A percentile compares a stretch with the other conserved stretches of the same genome.
Conservation (phyloP, 2,888 invertebrate genomes). For the Hydrotaea diabolus region DNA sequence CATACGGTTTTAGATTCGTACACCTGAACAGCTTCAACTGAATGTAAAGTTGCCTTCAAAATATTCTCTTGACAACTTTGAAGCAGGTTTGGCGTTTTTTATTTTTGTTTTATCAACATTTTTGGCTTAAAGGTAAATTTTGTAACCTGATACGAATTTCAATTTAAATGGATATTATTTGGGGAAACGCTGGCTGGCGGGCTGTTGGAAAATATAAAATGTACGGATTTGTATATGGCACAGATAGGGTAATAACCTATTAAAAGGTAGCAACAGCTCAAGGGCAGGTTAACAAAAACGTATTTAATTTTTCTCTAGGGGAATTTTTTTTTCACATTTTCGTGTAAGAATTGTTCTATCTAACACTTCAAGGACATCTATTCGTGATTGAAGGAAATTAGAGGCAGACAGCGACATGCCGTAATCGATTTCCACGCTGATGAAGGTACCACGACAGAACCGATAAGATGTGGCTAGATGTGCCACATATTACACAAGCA, state of each 20-base stretch:
- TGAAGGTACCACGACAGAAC: too few relatives aligned
- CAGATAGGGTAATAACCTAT: neutral
- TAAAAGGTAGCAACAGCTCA: too few relatives aligned
- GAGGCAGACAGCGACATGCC: too few relatives aligned
- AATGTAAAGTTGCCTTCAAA: neutral
- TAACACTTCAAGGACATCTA: too few relatives aligned
- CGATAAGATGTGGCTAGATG: too few relatives aligned
- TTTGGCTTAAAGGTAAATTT: slow-evolving; percentile 3
- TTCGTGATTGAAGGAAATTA: too few relatives aligned
- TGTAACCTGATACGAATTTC: neutral
- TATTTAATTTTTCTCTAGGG: too few relatives aligned
- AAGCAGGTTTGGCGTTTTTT: neutral
- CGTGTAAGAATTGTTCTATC: too few relatives aligned
- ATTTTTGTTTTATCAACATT: neutral
- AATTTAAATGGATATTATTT: neutral
- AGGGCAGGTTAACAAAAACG: too few relatives aligned
- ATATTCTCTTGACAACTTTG: neutral
- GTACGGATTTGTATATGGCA: neutral
- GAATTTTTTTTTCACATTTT: too few relatives aligned
- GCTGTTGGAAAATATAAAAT: neutral
- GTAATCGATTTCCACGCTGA: too few relatives aligned
- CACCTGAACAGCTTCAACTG: neutral
- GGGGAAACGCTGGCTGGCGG: neutral
- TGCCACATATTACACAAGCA: too few relatives aligned
- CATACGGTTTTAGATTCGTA: neutral